Evolutionary conservation across 2,797 vertebrate species (phyloP).

Genomic region (Sebastes iracundus): DNA sequence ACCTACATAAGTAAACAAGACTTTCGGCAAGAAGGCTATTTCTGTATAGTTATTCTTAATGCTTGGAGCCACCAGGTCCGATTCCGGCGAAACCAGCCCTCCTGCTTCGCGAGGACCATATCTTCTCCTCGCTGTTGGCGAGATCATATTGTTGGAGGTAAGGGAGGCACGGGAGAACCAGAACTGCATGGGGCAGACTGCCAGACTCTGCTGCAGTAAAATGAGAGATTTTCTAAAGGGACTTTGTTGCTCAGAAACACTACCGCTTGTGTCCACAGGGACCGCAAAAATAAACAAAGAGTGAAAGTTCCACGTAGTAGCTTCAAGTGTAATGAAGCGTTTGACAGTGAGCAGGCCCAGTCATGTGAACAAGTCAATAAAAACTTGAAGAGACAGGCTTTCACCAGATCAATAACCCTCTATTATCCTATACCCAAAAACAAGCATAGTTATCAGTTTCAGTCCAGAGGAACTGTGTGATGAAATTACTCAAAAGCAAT

Average conservation of each 20-base stretch:
- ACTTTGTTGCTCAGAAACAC: background rate
- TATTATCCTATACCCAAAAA: background rate
- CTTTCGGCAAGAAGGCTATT: background rate
- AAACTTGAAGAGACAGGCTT: slow-evolving; percentile 2
- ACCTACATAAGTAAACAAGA: background rate
- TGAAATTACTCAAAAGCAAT: background rate
- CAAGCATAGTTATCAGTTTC: slow-evolving; percentile 23
- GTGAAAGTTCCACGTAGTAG: background rate
- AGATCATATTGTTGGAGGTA: background rate
- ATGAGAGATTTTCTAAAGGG: background rate
- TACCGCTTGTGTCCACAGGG: background rate
- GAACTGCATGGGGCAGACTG: no score
- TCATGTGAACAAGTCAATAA: slow-evolving; percentile 14
- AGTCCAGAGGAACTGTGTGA: background rate
- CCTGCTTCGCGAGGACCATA: background rate
- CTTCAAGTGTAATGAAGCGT: background rate
- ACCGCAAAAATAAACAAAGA: no score
- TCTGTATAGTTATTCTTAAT: background rate
- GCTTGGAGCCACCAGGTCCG: background rate
- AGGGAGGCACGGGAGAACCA: no score
- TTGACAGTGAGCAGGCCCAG: background rate
- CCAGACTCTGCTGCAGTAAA: background rate
- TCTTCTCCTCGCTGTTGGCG: background rate
- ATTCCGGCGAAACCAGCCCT: background rate
- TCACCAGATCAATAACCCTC: slow-evolving; percentile 26